Percentiles rank a stretch among this genome's conserved stretches.
Evolutionary conservation across 2,888 invertebrate genomes (phyloP).

Genomic region (Chloroclystis v-ata): DNA sequence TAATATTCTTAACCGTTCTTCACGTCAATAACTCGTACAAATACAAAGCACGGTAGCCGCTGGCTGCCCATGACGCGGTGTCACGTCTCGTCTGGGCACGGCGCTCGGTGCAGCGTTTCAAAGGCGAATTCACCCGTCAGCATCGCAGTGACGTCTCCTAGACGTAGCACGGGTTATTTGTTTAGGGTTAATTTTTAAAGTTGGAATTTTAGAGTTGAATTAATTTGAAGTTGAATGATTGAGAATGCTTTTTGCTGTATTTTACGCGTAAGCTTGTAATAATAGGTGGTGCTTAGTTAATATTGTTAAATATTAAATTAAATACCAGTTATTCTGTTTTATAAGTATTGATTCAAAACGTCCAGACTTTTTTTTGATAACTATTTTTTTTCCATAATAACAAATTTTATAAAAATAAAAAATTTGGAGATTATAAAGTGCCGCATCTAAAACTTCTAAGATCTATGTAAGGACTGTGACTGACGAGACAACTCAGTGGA

Average conservation of each 20-base stretch:
- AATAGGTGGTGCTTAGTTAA: no score
- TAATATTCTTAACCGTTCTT: no score
- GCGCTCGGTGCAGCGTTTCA: constrained; percentile 39
- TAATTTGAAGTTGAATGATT: background rate
- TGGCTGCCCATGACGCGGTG: constrained; percentile 44
- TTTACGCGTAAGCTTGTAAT: no score
- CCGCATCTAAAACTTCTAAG: constrained; percentile 6
- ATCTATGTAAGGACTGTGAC: constrained; percentile 14
- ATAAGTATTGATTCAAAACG: no score
- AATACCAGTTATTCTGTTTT: no score
- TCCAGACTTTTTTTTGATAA: no score
- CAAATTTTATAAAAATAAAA: no score
- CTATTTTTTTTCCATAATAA: no score
- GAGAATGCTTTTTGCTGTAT: no score
- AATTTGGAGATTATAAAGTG: no score
- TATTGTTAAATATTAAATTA: no score
- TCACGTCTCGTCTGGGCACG: no score
- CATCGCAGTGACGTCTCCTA: constrained; percentile 31
- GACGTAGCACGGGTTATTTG: constrained; percentile 19
- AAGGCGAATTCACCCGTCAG: constrained; percentile 39
- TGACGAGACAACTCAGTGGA: constrained; percentile 18
- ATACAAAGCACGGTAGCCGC: constrained; percentile 18
- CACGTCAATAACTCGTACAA: constrained; percentile 4
- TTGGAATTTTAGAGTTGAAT: background rate
- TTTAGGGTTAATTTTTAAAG: background rate